Conservation (phyloP, 2,888 invertebrate genomes). For the Amblyjoppa proteus region DNA sequence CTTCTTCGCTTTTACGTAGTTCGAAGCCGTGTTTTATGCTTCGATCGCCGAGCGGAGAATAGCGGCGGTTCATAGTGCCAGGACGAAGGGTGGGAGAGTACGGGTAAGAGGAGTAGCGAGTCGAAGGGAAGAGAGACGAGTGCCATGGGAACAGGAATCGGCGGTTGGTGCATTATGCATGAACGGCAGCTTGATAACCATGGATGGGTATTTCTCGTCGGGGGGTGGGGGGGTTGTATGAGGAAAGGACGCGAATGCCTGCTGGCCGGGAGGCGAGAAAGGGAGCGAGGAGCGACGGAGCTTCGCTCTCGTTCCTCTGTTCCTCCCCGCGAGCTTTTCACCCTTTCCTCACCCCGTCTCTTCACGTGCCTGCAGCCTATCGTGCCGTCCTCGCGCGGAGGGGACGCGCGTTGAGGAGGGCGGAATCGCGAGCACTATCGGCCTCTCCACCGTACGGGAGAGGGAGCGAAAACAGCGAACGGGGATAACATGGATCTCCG, state of each 20-base stretch:
- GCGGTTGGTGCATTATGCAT: conserved; percentile 81
- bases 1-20: conserved; percentile 30
- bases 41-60: conserved; percentile 60
- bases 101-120: conserved; percentile 35
- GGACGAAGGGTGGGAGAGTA: conserved; percentile 14
- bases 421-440: conserved; percentile 63
- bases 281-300: conserved; percentile 54
- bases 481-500: not conserved
- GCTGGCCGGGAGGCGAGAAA: conserved; percentile 14
- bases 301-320: conserved; percentile 40
- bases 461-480: conserved; percentile 16
- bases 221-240: conserved; percentile 50
- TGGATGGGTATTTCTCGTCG: conserved; percentile 56
- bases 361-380: not conserved
- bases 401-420: conserved; percentile 14
- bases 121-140: conserved; percentile 21
- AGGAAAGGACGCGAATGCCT: conserved; percentile 36
- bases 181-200: conserved; percentile 80
- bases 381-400: not conserved
- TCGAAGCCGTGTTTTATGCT: conserved; percentile 59
- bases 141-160: conserved; percentile 64
- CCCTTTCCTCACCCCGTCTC: conserved; percentile 13
- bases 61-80: conserved; percentile 7
- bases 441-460: conserved; percentile 12
- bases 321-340: conserved; percentile 31